Conservation (phyloP, 2,113 vertebrate species). For the Syngnathus typhle region DNA sequence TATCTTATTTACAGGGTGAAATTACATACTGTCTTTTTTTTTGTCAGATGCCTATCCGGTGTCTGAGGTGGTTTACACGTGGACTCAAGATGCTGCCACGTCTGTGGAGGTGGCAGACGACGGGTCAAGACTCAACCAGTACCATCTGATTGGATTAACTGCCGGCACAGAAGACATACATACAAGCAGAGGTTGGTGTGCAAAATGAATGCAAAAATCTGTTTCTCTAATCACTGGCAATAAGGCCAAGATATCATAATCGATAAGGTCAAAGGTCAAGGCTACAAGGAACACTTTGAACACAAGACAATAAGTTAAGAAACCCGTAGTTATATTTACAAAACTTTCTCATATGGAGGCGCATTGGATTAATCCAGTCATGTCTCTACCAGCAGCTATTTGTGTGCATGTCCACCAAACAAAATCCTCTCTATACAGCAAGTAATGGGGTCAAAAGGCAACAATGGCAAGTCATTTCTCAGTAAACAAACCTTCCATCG, state of each 20-base stretch:
- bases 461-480: neutral
- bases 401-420: neutral
- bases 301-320: neutral
- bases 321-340: neutral
- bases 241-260: neutral
- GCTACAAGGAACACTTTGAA: neutral
- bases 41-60: conserved; percentile 89
- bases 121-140: conserved; percentile 93
- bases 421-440: neutral
- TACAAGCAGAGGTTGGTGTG: conserved; percentile 83
- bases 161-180: conserved; percentile 86
- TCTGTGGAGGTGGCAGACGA: conserved; percentile 94
- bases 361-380: conserved; percentile 4
- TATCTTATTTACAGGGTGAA: neutral
- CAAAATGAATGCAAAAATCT: neutral
- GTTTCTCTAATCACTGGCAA: neutral
- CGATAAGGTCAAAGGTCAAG: neutral
- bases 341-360: neutral
- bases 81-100: conserved; percentile 79
- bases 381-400: neutral
- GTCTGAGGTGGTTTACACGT: conserved; percentile 92
- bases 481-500: neutral
- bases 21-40: neutral
- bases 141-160: conserved; percentile 85
- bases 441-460: conserved; percentile 3